Evolutionary conservation across 1,140 invertebrate species (phyloP).

Genomic region (Microplitis mediator): DNA sequence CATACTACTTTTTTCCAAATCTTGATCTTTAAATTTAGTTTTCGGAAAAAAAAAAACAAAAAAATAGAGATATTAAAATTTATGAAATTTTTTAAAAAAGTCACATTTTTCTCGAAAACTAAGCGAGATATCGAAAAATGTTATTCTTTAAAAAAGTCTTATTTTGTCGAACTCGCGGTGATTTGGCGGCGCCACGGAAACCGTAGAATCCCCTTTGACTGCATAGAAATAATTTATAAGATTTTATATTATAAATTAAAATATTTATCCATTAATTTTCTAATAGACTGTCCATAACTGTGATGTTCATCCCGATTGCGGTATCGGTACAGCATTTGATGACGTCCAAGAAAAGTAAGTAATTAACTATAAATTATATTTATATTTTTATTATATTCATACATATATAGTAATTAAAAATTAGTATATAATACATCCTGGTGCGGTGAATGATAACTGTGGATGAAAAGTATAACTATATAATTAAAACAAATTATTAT

Average conservation of each 20-base stretch:
- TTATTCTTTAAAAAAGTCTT: too few species aligned
- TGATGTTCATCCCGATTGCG: slow-evolving; percentile 65
- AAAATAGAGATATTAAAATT: not conserved
- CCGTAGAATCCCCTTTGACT: not conserved
- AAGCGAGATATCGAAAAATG: too few species aligned
- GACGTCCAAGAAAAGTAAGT: slow-evolving; percentile 69
- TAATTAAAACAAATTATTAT: not conserved
- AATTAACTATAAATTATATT: not conserved
- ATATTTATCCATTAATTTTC: not conserved
- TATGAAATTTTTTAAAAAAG: too few species aligned
- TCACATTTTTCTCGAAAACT: too few species aligned
- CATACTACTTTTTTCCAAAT: too few species aligned
- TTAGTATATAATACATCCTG: not conserved
- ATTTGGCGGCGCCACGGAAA: too few species aligned
- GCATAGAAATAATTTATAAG: not conserved
- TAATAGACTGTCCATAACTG: slow-evolving; percentile 65
- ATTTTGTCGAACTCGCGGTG: too few species aligned
- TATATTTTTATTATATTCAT: not conserved
- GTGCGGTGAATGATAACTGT: too few species aligned
- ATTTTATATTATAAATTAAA: slow-evolving; percentile 6
- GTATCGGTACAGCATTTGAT: slow-evolving; percentile 65
- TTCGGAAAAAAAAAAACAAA: too few species aligned
- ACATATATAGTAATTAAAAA: not conserved
- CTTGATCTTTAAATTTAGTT: too few species aligned
- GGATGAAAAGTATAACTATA: not conserved